phyloP scores from a whole-genome alignment of 1,140 invertebrate genomes.

The Lethrus apterus region DNA sequence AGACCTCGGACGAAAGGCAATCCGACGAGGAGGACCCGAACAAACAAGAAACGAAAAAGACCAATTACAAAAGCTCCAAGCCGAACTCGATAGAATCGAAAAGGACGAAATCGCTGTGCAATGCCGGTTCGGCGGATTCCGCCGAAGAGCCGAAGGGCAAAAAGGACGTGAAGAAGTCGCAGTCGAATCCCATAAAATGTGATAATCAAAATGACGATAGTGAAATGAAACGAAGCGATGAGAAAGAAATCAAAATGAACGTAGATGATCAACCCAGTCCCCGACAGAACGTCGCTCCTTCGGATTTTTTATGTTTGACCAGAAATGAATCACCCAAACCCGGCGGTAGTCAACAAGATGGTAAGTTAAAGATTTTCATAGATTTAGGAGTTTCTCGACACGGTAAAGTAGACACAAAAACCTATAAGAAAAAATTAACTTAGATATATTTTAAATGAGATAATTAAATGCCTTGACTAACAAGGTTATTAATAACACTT shows the following conservation, averaged over 20 bases:
- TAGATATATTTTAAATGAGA: too few species aligned
- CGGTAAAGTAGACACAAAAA: too few species aligned
- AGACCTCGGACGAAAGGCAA: too few species aligned
- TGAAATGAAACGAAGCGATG: conserved; percentile 18
- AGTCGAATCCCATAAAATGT: conserved; percentile 25
- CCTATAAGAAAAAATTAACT: too few species aligned
- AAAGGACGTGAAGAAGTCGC: conserved; percentile 33
- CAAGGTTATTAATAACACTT: too few species aligned
- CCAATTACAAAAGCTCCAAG: conserved; percentile 19
- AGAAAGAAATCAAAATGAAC: conserved; percentile 27
- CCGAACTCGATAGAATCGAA: conserved; percentile 29
- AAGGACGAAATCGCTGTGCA: conserved; percentile 32
- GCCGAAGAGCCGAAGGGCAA: conserved; percentile 27
- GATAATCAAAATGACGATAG: conserved; percentile 14
- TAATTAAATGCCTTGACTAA: too few species aligned
- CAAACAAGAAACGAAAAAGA: conserved; percentile 20
- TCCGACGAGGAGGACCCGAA: too few species aligned
- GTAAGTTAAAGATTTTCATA: conserved; percentile 25
- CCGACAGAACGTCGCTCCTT: conserved; percentile 23
- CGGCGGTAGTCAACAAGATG: conserved; percentile 35
- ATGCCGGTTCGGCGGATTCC: conserved; percentile 30
- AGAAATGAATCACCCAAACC: conserved; percentile 34
- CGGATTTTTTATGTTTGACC: conserved; percentile 9
- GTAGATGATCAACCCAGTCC: conserved; percentile 30
- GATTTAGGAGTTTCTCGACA: too few species aligned